Percentiles rank a stretch among this genome's conserved stretches.
Conservation (phyloP, 1,140 invertebrate genomes). For the Copidosoma floridanum region DNA sequence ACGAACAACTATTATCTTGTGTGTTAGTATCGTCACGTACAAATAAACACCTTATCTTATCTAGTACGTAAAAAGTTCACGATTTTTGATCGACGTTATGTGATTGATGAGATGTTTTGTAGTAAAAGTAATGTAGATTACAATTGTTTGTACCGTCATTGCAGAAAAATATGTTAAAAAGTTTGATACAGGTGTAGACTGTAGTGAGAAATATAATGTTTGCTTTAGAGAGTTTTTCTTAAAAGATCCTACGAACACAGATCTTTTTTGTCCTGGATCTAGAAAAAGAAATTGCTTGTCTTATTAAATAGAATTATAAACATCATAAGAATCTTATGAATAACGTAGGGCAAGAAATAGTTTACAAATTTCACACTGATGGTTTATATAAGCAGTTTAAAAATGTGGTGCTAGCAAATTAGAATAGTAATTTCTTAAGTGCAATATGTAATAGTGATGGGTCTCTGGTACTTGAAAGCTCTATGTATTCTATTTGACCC, state of each 20-base stretch:
- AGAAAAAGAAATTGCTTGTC: conserved; percentile 11
- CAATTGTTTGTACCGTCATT: conserved; percentile 24
- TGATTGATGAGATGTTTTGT: conserved; percentile 27
- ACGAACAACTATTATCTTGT: no score
- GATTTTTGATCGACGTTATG: conserved; percentile 27
- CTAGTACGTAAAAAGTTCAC: no score
- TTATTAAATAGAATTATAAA: conserved; percentile 6
- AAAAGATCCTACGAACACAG: conserved; percentile 12
- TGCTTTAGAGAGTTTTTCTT: conserved; percentile 16
- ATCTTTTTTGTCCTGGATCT: conserved; percentile 25
- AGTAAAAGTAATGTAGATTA: conserved; percentile 4
- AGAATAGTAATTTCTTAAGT: conserved; percentile 7
- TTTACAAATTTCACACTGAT: conserved; percentile 1
- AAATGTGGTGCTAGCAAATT: background rate
- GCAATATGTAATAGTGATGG: conserved; percentile 21
- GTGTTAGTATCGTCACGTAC: no score
- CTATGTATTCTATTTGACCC: conserved; percentile 24
- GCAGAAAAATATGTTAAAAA: conserved; percentile 1
- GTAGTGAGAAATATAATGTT: background rate
- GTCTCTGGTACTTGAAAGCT: conserved; percentile 21
- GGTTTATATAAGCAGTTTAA: conserved; percentile 4
- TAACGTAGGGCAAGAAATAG: background rate
- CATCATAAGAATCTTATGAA: conserved; percentile 16
- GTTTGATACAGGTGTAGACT: background rate
- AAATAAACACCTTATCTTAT: no score